phyloP scores from a whole-genome alignment of 2,888 invertebrate species.

The Drosophila maculinotata region DNA sequence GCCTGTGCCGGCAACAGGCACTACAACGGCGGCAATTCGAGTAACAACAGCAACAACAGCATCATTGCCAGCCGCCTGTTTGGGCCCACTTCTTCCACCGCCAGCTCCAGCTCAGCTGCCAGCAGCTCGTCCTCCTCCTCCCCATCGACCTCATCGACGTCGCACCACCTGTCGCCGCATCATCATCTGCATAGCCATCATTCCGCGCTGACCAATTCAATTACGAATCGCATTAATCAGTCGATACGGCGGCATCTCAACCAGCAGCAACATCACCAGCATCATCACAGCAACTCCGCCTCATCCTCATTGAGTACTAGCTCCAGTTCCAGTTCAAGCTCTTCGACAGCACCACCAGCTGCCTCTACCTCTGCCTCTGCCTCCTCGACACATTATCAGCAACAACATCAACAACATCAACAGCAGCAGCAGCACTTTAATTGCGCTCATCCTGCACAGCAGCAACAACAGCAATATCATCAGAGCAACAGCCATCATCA shows the following conservation, averaged over 20 bases:
- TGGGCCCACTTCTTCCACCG: slow-evolving; percentile 63
- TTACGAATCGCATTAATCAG: slow-evolving; percentile 83
- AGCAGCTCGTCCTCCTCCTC: slow-evolving; percentile 47
- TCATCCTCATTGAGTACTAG: slow-evolving; percentile 22
- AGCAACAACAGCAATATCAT: slow-evolving; percentile 53
- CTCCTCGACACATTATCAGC: slow-evolving; percentile 55
- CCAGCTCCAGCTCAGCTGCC: slow-evolving; percentile 44
- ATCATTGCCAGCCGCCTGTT: slow-evolving; percentile 82
- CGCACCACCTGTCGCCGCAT: slow-evolving; percentile 53
- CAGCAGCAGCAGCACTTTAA: slow-evolving; percentile 59
- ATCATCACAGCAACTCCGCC: slow-evolving; percentile 38
- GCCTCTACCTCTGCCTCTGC: slow-evolving; percentile 36
- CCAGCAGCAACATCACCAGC: slow-evolving; percentile 73
- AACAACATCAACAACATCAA: slow-evolving; percentile 52
- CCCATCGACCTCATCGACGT: slow-evolving; percentile 26
- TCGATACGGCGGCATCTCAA: slow-evolving; percentile 83
- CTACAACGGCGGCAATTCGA: slow-evolving; percentile 71
- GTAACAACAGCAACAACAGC: slow-evolving; percentile 66
- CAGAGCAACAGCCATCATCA: slow-evolving; percentile 61
- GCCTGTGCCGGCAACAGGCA: slow-evolving; percentile 75
- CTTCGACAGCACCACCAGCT: slow-evolving; percentile 12
- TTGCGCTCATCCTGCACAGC: slow-evolving; percentile 71
- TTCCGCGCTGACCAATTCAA: slow-evolving; percentile 81
- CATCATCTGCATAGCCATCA: slow-evolving; percentile 68
- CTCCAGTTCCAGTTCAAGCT: slow-evolving; percentile 25